Base-by-base conservation (phyloP, 2,797 vertebrate species). In the Falco biarmicus region DNA sequence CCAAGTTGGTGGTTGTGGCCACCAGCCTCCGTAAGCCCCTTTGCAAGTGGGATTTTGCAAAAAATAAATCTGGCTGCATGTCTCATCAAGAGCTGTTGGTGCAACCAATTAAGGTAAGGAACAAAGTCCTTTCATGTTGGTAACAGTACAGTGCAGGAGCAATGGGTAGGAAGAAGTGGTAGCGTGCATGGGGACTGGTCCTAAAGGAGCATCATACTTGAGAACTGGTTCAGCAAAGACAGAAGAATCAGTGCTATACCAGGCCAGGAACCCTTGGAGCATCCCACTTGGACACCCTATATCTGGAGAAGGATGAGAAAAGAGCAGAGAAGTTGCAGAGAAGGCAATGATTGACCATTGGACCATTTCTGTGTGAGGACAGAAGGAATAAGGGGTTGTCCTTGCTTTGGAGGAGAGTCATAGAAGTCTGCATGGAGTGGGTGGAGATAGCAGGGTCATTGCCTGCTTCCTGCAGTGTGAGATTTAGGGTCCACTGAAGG, bases 211-310 rank as follows among this genome's bases (percentile, higher is more conserved):
- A 73, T 79, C 10, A 16, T 32, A 66, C 18, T 41, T 59, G 59
- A 87, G 66, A 84, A 89, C 39, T 76, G 15, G 63, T 82, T 41
- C 59, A 80, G 90, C 54, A 93, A 79, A 96, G 63, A 31, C 56
- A 79, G 80, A 88, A 65, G 39, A 93, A 90, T 5, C 43, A 73
- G 65, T 31, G 39, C 51, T 54, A 59, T 43, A 14, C 13, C 11
- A 47, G 48, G 21, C 19, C 31, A 94, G 68, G 43, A 82, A 13
- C 26, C 22, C 63, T 61, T 37, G 50, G 32, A 89, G 43, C 47
- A 82, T 51, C 34, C 25, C 19, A 12, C 60, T 48, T 63, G 17
- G 48, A 48, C 15, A 56, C 34, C 14, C 37, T 76, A 21, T 82
- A 39, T 66, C 63, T 92, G 90, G 22, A 59, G 45, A 69, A 63